phyloP scores from a whole-genome alignment of 2,113 vertebrate genomes.

The Lepus timidus region DNA sequence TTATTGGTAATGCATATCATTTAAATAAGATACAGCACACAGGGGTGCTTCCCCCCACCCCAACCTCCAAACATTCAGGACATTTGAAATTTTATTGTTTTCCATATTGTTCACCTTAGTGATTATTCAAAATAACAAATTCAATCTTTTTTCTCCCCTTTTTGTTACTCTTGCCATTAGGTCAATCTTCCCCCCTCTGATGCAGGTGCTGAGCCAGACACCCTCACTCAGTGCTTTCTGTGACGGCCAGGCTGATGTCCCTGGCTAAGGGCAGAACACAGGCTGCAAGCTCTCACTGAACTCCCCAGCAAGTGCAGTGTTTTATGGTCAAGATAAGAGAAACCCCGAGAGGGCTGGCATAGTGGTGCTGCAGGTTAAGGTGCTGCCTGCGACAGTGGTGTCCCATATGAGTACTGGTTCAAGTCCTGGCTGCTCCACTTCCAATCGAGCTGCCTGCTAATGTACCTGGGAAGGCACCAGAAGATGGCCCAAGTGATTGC shows the following conservation, averaged over 20 bases:
- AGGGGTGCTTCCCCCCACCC: not conserved
- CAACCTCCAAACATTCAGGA: not conserved
- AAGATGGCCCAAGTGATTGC: no score
- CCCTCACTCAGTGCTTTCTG: not conserved
- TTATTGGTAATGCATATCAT: not conserved
- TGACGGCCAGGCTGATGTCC: not conserved
- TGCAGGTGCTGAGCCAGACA: not conserved
- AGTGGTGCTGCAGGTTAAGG: no score
- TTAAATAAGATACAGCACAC: not conserved
- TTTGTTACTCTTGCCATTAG: not conserved
- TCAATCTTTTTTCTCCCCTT: not conserved
- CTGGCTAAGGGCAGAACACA: not conserved
- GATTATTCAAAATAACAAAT: conserved; percentile 15
- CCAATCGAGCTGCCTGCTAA: no score
- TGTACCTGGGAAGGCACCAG: no score
- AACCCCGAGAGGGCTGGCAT: no score
- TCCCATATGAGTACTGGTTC: no score
- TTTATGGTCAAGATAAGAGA: conserved; percentile 21
- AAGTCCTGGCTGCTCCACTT: no score
- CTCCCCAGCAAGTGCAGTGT: not conserved
- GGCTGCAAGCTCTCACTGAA: not conserved
- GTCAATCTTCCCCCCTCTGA: not conserved
- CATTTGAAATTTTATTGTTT: conserved; percentile 6
- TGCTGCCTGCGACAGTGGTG: no score
- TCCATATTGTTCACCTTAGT: not conserved